These are phyloP conservation scores for Chlorops oryzae DNA, from an alignment of 1,140 invertebrate genomes.

Conservation along the genomic window DNA sequence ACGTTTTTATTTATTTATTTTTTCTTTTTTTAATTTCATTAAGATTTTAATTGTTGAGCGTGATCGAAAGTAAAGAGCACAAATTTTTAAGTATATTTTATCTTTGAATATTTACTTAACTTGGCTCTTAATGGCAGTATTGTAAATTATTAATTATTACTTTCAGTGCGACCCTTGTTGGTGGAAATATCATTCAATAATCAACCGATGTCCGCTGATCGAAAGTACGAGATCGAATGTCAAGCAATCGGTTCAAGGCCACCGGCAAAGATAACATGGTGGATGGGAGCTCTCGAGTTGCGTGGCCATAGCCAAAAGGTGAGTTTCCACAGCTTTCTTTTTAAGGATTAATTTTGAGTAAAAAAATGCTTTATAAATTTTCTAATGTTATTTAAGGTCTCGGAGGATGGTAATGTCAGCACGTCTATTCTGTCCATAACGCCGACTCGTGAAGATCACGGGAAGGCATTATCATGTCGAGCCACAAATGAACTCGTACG, in stretches of 20 bases:
- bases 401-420: conserved; percentile 73
- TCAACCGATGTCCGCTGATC: conserved; percentile 73
- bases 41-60: too few species aligned
- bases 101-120: too few species aligned
- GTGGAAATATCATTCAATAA: conserved; percentile 71
- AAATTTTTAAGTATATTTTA: too few species aligned
- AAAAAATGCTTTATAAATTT: not conserved
- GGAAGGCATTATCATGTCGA: conserved; percentile 68
- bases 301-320: conserved; percentile 46
- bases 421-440: conserved; percentile 67
- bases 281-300: conserved; percentile 65
- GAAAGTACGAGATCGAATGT: conserved; percentile 70
- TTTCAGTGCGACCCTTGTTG: conserved; percentile 67
- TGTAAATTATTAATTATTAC: too few species aligned
- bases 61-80: too few species aligned
- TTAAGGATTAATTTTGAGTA: too few species aligned
- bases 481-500: conserved; percentile 72
- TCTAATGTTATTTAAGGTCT: conserved; percentile 53
- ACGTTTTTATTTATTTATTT: too few species aligned
- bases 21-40: too few species aligned
- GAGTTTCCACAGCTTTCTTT: too few species aligned
- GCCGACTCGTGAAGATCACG: conserved; percentile 70
- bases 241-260: conserved; percentile 73
- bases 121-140: too few species aligned
- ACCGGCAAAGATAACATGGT: conserved; percentile 73